Evolutionary conservation across 2,888 invertebrate species (phyloP).

Genomic region (Eubasilissa splendida): DNA sequence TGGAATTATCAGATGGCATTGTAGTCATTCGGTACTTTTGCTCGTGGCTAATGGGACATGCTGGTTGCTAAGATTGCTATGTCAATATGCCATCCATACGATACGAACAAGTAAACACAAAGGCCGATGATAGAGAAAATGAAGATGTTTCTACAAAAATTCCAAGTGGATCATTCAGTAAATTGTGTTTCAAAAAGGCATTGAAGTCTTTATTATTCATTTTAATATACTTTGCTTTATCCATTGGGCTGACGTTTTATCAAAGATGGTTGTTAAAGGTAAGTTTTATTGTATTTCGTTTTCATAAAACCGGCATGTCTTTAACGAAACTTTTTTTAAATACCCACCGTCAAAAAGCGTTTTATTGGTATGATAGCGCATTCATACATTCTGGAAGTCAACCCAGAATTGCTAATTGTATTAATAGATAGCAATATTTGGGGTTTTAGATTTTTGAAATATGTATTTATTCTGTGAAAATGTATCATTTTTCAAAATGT

Average conservation of each 20-base stretch:
- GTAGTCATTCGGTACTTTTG: too few relatives aligned
- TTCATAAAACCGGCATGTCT: too few relatives aligned
- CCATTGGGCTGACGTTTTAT: conserved; percentile 97
- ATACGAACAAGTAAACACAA: conserved; percentile 52
- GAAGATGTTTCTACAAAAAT: conserved; percentile 39
- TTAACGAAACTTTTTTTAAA: too few relatives aligned
- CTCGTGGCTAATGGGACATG: conserved; percentile 1
- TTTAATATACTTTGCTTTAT: conserved; percentile 89
- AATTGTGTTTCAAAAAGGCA: conserved; percentile 39
- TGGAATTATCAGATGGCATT: too few relatives aligned
- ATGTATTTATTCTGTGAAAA: too few relatives aligned
- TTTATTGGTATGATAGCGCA: too few relatives aligned
- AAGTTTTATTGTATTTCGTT: conserved; percentile 57
- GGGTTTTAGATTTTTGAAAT: too few relatives aligned
- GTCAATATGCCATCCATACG: conserved; percentile 52
- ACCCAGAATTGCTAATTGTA: too few relatives aligned
- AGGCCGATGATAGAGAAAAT: conserved; percentile 47
- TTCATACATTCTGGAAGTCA: too few relatives aligned
- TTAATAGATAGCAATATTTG: too few relatives aligned
- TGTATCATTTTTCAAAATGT: too few relatives aligned
- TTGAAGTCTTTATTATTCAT: conserved; percentile 70
- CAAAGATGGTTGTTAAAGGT: conserved; percentile 94
- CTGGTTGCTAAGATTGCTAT: conserved; percentile 25
- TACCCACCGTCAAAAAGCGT: too few relatives aligned
- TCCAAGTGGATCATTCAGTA: conserved; percentile 36